phyloP scores from a whole-genome alignment of 2,113 vertebrate species.

The Corvus cornix region DNA sequence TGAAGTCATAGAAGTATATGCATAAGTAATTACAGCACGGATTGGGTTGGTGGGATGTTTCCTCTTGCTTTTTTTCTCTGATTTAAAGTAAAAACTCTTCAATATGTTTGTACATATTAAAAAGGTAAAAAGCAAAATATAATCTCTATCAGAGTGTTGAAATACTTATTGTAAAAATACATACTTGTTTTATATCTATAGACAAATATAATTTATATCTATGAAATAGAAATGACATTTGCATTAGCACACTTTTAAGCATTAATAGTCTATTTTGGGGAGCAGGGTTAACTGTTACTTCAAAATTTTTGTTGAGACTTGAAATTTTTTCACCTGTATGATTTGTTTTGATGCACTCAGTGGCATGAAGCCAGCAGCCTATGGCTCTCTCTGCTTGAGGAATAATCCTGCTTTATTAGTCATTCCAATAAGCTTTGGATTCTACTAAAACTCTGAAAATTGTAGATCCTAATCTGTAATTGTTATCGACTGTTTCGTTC shows the following conservation, averaged over 20 bases:
- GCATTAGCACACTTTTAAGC: conserved; percentile 16
- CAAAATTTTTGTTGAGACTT: neutral
- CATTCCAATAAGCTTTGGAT: neutral
- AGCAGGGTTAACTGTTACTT: neutral
- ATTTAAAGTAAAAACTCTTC: neutral
- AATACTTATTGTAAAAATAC: neutral
- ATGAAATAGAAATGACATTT: neutral
- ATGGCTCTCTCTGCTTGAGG: neutral
- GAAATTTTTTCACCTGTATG: neutral
- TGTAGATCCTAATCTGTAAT: neutral
- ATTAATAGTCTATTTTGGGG: neutral
- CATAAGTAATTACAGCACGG: neutral
- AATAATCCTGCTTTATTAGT: neutral
- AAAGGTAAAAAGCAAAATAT: neutral
- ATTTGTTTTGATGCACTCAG: neutral
- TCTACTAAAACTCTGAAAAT: neutral
- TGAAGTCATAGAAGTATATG: neutral
- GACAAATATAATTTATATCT: neutral
- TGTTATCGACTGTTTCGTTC: neutral
- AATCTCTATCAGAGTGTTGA: neutral
- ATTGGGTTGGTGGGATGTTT: neutral
- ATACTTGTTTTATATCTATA: neutral
- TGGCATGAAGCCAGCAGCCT: neutral
- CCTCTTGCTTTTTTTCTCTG: neutral
- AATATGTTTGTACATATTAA: neutral